phyloP scores from a whole-genome alignment of 92 coral and sea anemone species.

The Zoanthus sociatus region DNA sequence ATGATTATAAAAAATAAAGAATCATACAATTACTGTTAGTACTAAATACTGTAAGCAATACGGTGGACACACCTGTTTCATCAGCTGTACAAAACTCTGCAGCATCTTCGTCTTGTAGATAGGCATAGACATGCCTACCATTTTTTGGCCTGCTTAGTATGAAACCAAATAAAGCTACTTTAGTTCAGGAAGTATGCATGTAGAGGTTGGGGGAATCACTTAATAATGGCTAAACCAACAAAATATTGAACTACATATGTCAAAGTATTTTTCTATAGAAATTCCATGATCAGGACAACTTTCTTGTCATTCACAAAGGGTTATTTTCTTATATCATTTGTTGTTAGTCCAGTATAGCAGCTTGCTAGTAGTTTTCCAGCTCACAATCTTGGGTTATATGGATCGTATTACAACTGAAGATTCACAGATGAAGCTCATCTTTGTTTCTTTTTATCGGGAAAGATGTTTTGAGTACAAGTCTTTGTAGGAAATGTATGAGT shows the following conservation, averaged over 20 bases:
- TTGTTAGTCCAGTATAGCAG: neutral
- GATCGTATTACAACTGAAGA: no score
- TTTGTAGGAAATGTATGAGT: no score
- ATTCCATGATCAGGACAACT: no score
- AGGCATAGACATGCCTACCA: conserved; percentile 50
- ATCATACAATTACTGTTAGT: neutral
- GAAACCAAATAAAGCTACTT: neutral
- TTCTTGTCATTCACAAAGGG: neutral
- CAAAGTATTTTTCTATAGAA: no score
- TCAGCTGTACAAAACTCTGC: conserved; percentile 30
- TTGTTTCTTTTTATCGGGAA: no score
- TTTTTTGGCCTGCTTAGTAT: conserved; percentile 28
- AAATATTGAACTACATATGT: no score
- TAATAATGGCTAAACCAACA: no score
- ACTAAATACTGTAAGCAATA: neutral
- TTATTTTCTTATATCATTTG: neutral
- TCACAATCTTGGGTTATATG: no score
- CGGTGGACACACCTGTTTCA: neutral
- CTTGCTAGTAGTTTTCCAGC: no score
- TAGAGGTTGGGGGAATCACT: no score
- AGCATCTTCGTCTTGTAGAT: conserved; percentile 34
- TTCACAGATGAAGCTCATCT: no score
- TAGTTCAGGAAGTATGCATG: neutral
- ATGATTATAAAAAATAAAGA: neutral
- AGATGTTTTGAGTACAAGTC: no score